These are phyloP conservation scores for Saturnia japonica DNA, from an alignment of 2,888 invertebrate species.

Conservation along the genomic window DNA sequence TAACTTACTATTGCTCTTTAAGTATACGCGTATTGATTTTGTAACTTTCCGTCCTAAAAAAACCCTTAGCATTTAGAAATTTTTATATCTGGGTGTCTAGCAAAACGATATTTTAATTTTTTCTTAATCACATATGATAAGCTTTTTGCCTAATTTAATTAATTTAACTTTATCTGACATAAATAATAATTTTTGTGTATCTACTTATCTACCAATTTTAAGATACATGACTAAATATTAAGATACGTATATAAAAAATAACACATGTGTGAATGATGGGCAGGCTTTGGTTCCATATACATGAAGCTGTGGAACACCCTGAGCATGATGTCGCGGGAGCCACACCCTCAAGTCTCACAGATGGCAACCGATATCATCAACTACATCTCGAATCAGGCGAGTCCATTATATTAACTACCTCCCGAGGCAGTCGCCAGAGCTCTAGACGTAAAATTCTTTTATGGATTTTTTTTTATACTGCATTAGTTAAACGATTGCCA, in stretches of 20 bases:
- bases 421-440: not conserved
- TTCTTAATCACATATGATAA: too few relatives aligned
- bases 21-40: too few relatives aligned
- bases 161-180: too few relatives aligned
- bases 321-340: conserved; percentile 90
- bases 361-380: conserved; percentile 90
- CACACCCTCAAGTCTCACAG: conserved; percentile 90
- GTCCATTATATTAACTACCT: conserved; percentile 15
- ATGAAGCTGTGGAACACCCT: conserved; percentile 94
- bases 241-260: not conserved
- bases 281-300: conserved; percentile 89
- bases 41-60: too few relatives aligned
- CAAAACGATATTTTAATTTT: too few relatives aligned
- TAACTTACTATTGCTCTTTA: not conserved
- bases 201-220: too few relatives aligned
- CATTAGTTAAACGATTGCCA: too few relatives aligned
- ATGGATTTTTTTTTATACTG: not conserved
- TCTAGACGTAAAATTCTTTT: not conserved
- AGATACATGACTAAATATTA: not conserved
- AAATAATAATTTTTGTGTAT: too few relatives aligned
- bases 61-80: too few relatives aligned
- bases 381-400: conserved; percentile 88
- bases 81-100: too few relatives aligned
- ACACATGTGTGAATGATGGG: not conserved
- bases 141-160: too few relatives aligned